phyloP scores from a whole-genome alignment of 2,797 vertebrate species.

The Zenarchopterus dispar region DNA sequence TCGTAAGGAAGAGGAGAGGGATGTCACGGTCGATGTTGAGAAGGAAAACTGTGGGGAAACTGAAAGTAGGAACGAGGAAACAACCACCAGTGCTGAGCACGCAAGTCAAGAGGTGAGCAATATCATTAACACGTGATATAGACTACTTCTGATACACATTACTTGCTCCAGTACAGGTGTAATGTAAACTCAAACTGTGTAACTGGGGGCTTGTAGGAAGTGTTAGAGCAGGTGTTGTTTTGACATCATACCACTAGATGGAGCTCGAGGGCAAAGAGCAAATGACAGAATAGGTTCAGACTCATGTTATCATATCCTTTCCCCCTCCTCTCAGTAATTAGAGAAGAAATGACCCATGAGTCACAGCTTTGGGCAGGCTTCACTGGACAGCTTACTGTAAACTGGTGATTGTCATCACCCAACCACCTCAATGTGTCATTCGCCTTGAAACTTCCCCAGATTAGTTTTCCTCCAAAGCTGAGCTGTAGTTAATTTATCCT shows the following conservation, averaged over 20 bases:
- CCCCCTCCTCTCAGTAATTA: slow-evolving; percentile 69
- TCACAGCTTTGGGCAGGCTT: slow-evolving; percentile 58
- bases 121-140: not conserved
- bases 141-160: not conserved
- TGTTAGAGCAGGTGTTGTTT: not conserved
- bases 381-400: slow-evolving; percentile 71
- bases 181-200: no score
- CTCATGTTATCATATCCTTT: slow-evolving; percentile 32
- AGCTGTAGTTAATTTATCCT: no score
- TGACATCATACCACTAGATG: slow-evolving; percentile 70
- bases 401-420: slow-evolving; percentile 54
- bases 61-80: slow-evolving; percentile 31
- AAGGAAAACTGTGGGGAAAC: slow-evolving; percentile 24
- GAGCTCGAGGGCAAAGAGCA: slow-evolving; percentile 49
- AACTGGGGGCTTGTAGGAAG: no score
- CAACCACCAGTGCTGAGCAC: slow-evolving; percentile 42
- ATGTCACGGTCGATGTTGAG: slow-evolving; percentile 40
- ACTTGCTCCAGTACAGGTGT: not conserved
- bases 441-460: not conserved
- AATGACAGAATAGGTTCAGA: slow-evolving; percentile 22
- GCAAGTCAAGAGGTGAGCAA: slow-evolving; percentile 53
- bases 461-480: slow-evolving; percentile 18
- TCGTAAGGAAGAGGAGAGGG: slow-evolving; percentile 38
- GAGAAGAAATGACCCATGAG: slow-evolving; percentile 73
- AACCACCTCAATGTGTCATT: slow-evolving; percentile 21